phyloP scores from a whole-genome alignment of 2,888 invertebrate genomes.

The Auanema freiburgensis region DNA sequence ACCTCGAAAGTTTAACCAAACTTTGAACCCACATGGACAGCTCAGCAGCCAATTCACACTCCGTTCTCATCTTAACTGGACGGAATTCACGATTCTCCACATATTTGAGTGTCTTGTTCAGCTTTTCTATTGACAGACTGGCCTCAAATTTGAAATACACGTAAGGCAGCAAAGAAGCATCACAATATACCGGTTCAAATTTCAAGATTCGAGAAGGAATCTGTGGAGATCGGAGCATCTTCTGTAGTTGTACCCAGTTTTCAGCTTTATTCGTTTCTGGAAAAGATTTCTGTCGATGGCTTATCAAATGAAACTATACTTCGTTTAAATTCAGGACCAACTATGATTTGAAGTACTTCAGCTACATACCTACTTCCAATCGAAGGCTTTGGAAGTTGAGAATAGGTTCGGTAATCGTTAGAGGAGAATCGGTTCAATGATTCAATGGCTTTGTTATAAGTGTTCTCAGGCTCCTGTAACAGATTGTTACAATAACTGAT shows the following conservation, averaged over 20 bases:
- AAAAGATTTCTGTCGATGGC: not conserved
- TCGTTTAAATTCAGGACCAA: conserved; percentile 9
- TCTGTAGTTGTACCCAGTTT: not conserved
- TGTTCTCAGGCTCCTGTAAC: conserved; percentile 12
- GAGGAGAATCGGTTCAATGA: conserved; percentile 1
- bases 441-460: not conserved
- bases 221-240: not conserved
- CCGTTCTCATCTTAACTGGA: conserved; percentile 24
- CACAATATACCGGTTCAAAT: conserved; percentile 3
- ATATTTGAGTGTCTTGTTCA: conserved; percentile 22
- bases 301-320: not conserved
- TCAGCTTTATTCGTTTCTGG: not conserved
- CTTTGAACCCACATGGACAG: conserved; percentile 29
- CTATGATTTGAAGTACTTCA: conserved; percentile 11
- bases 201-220: not conserved
- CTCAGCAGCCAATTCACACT: conserved; percentile 29
- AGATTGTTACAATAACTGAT: not conserved
- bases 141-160: not conserved
- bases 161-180: not conserved
- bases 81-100: conserved; percentile 39
- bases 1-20: conserved; percentile 12
- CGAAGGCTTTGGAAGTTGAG: conserved; percentile 9
- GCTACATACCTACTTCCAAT: conserved; percentile 17
- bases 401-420: conserved; percentile 10
- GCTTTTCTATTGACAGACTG: conserved; percentile 4